A percentile compares a stretch with the other conserved stretches of the same genome.
phyloP scores from a whole-genome alignment of 1,140 invertebrate species.

The Pygmarrhopalites habei region DNA sequence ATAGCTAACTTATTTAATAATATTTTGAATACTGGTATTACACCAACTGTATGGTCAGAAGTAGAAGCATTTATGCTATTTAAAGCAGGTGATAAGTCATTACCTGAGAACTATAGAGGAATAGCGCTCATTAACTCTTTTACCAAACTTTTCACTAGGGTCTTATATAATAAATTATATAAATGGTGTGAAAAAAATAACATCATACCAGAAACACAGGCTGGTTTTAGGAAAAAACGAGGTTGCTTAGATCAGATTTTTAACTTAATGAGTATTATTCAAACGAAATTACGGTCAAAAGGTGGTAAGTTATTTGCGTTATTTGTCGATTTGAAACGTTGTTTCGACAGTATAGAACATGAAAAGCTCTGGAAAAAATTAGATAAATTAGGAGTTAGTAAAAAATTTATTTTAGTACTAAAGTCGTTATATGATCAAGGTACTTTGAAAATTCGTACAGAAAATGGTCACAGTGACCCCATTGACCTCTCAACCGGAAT shows the following conservation, averaged over 20 bases:
- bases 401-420: slow-evolving; percentile 13
- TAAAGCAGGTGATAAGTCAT: slow-evolving; percentile 35
- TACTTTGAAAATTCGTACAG: background rate
- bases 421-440: slow-evolving; percentile 10
- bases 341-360: slow-evolving; percentile 24
- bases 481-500: slow-evolving; percentile 11
- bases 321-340: slow-evolving; percentile 22
- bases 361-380: slow-evolving; percentile 18
- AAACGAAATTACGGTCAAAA: background rate
- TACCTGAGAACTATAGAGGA: slow-evolving; percentile 39
- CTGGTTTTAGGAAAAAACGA: slow-evolving; percentile 10
- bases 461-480: background rate
- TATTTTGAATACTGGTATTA: background rate
- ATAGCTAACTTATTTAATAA: background rate
- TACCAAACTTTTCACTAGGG: slow-evolving; percentile 36
- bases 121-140: slow-evolving; percentile 37
- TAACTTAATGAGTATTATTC: background rate
- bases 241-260: slow-evolving; percentile 18
- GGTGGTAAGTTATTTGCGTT: slow-evolving; percentile 21
- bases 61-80: slow-evolving; percentile 15
- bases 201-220: slow-evolving; percentile 16
- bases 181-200: background rate
- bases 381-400: slow-evolving; percentile 8
- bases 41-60: slow-evolving; percentile 9
- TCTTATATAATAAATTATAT: slow-evolving; percentile 7